Evolutionary conservation across 1,140 invertebrate genomes (phyloP), one percentile per base, ranked within the genome.

Genomic region (Drosophila parabipectinata): DNA sequence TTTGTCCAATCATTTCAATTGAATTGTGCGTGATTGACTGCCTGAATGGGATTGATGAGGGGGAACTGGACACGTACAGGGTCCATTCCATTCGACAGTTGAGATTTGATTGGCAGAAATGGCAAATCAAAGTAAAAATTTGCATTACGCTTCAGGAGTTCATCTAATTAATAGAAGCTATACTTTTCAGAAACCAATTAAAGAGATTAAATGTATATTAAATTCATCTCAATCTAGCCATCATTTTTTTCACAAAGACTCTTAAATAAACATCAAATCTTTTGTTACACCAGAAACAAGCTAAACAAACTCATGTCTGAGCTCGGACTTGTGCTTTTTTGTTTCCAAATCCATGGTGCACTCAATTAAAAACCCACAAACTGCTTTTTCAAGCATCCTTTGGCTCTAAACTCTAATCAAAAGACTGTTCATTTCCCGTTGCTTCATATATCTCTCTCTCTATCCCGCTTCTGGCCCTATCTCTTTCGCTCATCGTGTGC

Each of bases 361-460:
- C 60, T 83, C 72, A 79, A 84, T 84, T 85, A 84, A 85, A 66
- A 85, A 56, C 66, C 39, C 53, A 69, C 56, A 77, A 58, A 76
- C 67, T 68, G 39, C 50, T 48, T 9, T 77, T 39, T n/a, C 63
- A 48, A 34, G 41, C 64, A 56, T 69, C 63, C 66, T 57, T 26
- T 45, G 21, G 21, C 39, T 39, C 63, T 58, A 37, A 63, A 48
- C 59, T 56, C 30, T 51, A 56, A 53, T 64, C 69, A 73, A 62
- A 62, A 73, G 69, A 39, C 58, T 73, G 52, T 63, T 62, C 58
- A 48, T 24, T 47, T 47, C 15, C 18, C 34, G 41, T 44, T 41
- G 5, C 12, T 41, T 41, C 10, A 41, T 32, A 9, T 12, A 21
- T 18, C 4, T 21, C 21, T 3, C 21, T 12, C 21, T 12, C 7